Conservation (phyloP, 2,888 invertebrate genomes). For the Mythimna vitellina region DNA sequence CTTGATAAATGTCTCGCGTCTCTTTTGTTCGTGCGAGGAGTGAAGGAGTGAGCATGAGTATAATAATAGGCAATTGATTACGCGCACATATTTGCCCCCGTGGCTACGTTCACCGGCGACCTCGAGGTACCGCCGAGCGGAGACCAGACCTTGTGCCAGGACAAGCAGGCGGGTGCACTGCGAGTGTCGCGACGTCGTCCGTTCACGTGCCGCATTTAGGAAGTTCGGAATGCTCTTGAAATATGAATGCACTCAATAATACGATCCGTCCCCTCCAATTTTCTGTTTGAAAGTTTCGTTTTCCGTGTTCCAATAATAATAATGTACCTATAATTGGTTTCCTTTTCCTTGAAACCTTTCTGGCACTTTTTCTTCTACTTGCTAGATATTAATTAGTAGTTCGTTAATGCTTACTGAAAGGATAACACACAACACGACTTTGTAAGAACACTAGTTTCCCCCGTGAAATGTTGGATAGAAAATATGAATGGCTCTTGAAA, state of each 20-base stretch:
- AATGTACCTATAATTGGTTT: neutral
- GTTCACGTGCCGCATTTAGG: constrained; percentile 67
- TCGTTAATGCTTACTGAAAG: neutral
- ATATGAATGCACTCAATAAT: constrained; percentile 48
- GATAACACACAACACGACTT: neutral
- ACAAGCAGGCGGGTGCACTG: constrained; percentile 69
- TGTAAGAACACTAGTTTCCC: neutral
- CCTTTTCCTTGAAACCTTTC: constrained; percentile 25
- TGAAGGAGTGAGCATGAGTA: constrained; percentile 60
- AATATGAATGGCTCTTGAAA: constrained; percentile 3
- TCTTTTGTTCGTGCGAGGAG: constrained; percentile 51
- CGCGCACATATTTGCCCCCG: constrained; percentile 78
- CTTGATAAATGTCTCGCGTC: constrained; percentile 47
- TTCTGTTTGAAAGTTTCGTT: constrained; percentile 16
- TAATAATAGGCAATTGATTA: constrained; percentile 73
- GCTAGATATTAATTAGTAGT: neutral
- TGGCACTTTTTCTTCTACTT: neutral
- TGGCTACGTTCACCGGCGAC: constrained; percentile 83
- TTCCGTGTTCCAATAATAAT: constrained; percentile 49
- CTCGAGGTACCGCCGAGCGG: constrained; percentile 78
- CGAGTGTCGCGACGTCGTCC: constrained; percentile 63
- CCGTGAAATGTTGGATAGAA: neutral
- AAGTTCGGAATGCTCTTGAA: constrained; percentile 70
- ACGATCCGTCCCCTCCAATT: constrained; percentile 27
- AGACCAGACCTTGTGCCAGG: constrained; percentile 82